phyloP scores from a whole-genome alignment of 2,113 vertebrate species.

The Nanorana parkeri region DNA sequence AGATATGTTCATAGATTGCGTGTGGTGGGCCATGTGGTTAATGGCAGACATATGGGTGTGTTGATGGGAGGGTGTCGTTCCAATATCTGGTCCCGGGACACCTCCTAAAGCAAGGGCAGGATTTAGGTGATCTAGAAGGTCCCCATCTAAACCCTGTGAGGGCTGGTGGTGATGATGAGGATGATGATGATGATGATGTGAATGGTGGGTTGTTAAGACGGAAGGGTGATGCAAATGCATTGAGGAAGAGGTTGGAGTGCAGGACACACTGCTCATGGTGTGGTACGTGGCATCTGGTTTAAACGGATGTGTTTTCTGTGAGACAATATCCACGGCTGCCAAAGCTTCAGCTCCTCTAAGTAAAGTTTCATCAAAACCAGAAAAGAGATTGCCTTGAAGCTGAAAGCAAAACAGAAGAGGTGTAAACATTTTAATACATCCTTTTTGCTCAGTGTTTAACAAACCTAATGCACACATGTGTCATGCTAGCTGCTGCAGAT shows the following conservation, averaged over 20 bases:
- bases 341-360: conserved; percentile 89
- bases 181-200: conserved; percentile 79
- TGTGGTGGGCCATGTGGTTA: conserved; percentile 78
- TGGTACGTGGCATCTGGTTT: conserved; percentile 94
- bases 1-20: conserved; percentile 82
- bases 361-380: conserved; percentile 89
- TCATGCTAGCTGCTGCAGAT: not conserved
- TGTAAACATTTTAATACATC: not conserved
- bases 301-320: conserved; percentile 91
- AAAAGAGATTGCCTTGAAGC: conserved; percentile 93
- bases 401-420: conserved; percentile 59
- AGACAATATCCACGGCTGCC: conserved; percentile 90
- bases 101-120: conserved; percentile 81
- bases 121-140: conserved; percentile 89
- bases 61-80: conserved; percentile 82
- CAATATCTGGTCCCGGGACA: conserved; percentile 84
- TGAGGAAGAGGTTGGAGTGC: conserved; percentile 85
- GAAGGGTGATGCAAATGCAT: conserved; percentile 89
- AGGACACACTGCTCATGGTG: conserved; percentile 93
- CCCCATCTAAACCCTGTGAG: conserved; percentile 84
- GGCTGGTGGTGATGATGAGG: conserved; percentile 79
- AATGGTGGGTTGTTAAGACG: conserved; percentile 82
- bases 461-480: not conserved
- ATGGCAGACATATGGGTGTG: conserved; percentile 89
- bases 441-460: not conserved